Conservation (phyloP, 2,888 invertebrate species). For the Callyntrura guangdongensis region DNA sequence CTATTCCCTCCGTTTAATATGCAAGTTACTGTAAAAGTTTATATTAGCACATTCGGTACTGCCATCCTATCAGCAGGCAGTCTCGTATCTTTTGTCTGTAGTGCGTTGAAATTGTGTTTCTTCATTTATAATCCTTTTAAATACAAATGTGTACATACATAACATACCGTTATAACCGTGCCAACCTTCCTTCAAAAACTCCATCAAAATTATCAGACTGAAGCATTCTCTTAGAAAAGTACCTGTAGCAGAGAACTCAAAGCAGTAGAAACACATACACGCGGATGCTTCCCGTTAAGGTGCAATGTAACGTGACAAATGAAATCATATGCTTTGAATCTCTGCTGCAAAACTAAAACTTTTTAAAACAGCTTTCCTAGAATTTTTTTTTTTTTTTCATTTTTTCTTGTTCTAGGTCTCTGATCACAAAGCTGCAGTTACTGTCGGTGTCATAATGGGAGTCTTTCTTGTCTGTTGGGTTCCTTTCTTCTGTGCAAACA, state of each 20-base stretch:
- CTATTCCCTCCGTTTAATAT: not conserved
- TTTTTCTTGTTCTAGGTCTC: conserved; percentile 90
- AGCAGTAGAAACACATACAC: not conserved
- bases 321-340: conserved; percentile 23
- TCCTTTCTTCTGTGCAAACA: conserved; percentile 99
- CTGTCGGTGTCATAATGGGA: conserved; percentile 99
- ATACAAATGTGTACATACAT: not conserved
- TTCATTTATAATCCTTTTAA: conserved; percentile 46
- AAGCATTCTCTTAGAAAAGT: too few relatives aligned
- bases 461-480: conserved; percentile 99
- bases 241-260: too few relatives aligned
- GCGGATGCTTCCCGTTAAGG: not conserved
- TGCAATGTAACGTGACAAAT: conserved; percentile 40
- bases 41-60: not conserved
- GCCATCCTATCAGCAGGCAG: conserved; percentile 47
- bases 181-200: too few relatives aligned
- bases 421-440: conserved; percentile 99
- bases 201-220: too few relatives aligned
- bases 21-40: not conserved
- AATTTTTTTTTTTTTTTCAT: not conserved
- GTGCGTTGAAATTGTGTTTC: conserved; percentile 66
- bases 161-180: too few relatives aligned
- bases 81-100: conserved; percentile 61
- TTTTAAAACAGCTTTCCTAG: not conserved
- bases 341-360: not conserved